These are phyloP conservation scores for Aegypius monachus DNA, from an alignment of 2,113 vertebrate genomes.

Conservation along the genomic window DNA sequence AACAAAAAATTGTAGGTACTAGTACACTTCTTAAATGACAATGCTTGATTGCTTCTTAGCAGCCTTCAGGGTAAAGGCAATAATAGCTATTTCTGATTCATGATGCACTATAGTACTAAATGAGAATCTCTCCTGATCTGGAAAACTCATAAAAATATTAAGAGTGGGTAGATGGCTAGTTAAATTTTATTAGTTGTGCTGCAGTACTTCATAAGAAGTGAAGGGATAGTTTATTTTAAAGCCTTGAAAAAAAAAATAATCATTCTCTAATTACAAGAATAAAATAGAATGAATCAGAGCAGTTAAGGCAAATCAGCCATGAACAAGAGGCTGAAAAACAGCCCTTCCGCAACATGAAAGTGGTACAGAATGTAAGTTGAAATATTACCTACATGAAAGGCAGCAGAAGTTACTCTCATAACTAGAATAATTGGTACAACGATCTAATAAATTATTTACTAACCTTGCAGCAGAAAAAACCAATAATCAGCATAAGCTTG, in stretches of 20 bases:
- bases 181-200: not conserved
- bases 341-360: not conserved
- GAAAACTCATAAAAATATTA: not conserved
- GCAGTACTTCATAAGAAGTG: not conserved
- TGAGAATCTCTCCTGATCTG: not conserved
- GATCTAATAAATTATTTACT: not conserved
- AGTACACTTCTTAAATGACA: not conserved
- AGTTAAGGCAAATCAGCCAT: not conserved
- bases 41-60: not conserved
- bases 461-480: not conserved
- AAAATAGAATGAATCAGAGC: not conserved
- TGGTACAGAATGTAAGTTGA: not conserved
- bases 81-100: not conserved
- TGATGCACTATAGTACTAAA: not conserved
- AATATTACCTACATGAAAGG: not conserved
- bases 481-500: not conserved
- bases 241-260: not conserved
- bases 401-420: not conserved
- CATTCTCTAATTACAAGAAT: not conserved
- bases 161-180: not conserved
- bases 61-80: not conserved
- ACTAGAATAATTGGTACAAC: not conserved
- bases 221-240: not conserved
- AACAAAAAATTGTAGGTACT: not conserved
- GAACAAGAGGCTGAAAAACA: not conserved